A percentile compares a stretch with the other conserved stretches of the same genome.
Evolutionary conservation across 1,140 invertebrate species (phyloP).

Genomic region (Pseudomyrmex gracilis): DNA sequence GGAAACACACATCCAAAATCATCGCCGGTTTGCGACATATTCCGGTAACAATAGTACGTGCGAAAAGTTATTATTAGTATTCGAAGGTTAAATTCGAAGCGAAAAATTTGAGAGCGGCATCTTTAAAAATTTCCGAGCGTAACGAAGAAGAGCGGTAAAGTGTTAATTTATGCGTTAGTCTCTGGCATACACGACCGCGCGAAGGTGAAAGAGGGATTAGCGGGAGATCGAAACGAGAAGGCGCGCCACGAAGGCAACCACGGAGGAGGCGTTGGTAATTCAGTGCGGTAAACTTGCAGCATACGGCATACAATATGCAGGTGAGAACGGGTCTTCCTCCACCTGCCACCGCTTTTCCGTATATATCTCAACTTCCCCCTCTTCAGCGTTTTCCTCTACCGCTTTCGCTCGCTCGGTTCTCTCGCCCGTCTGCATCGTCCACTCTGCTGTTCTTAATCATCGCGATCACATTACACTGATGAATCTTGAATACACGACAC

Average conservation of each 20-base stretch:
- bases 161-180: slow-evolving; percentile 67
- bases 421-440: slow-evolving; percentile 9
- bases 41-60: slow-evolving; percentile 41
- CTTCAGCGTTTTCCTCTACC: neutral
- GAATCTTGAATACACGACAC: slow-evolving; percentile 36
- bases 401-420: neutral
- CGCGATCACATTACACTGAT: slow-evolving; percentile 47
- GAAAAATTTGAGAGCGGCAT: slow-evolving; percentile 46
- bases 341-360: slow-evolving; percentile 61
- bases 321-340: slow-evolving; percentile 59
- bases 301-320: slow-evolving; percentile 78
- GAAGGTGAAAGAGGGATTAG: slow-evolving; percentile 9
- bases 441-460: slow-evolving; percentile 46
- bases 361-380: slow-evolving; percentile 13
- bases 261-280: slow-evolving; percentile 73
- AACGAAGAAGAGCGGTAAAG: slow-evolving; percentile 20
- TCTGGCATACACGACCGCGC: slow-evolving; percentile 29
- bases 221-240: neutral
- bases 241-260: slow-evolving; percentile 45
- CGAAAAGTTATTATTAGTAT: slow-evolving; percentile 28
- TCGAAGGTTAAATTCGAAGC: slow-evolving; percentile 63
- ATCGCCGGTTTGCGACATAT: slow-evolving; percentile 41
- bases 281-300: slow-evolving; percentile 76
- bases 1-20: slow-evolving; percentile 17
- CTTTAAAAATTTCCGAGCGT: slow-evolving; percentile 46